Evolutionary conservation across 2,113 vertebrate genomes (phyloP).

Genomic region (Siniperca knerii): DNA sequence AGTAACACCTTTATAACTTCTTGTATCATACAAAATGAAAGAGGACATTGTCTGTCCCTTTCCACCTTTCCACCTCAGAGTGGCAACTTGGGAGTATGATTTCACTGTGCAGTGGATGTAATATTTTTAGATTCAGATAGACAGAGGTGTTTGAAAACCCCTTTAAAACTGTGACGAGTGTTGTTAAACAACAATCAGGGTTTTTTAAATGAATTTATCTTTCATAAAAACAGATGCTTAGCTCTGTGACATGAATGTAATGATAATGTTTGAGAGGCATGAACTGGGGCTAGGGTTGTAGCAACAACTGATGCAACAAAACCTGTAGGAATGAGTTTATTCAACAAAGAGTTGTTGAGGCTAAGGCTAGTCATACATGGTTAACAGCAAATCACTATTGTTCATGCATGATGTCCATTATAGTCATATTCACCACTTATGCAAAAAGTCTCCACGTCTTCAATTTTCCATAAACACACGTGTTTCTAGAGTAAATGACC

Average conservation of each 20-base stretch:
- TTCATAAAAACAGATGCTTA: conserved; percentile 5
- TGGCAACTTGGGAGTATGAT: neutral
- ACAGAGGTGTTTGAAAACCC: neutral
- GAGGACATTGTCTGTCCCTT: neutral
- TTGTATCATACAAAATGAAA: neutral
- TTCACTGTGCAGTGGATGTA: neutral
- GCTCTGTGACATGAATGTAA: neutral
- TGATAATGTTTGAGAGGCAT: neutral
- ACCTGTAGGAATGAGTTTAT: neutral
- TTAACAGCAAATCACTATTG: neutral
- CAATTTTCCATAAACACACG: neutral
- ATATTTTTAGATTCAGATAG: neutral
- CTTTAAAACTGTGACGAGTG: neutral
- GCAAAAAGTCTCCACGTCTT: neutral
- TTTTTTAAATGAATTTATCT: neutral
- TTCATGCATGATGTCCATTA: neutral
- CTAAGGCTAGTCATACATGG: neutral
- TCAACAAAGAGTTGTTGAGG: neutral
- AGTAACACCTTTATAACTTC: neutral
- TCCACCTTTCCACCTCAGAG: neutral
- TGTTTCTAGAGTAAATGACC: neutral
- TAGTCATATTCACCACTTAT: neutral
- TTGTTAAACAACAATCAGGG: conserved; percentile 7
- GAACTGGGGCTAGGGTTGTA: neutral
- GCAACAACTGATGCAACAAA: neutral